A percentile compares a stretch with the other conserved stretches of the same genome.
Conservation (phyloP, 2,113 vertebrate species). For the Corydoras maculifer region DNA sequence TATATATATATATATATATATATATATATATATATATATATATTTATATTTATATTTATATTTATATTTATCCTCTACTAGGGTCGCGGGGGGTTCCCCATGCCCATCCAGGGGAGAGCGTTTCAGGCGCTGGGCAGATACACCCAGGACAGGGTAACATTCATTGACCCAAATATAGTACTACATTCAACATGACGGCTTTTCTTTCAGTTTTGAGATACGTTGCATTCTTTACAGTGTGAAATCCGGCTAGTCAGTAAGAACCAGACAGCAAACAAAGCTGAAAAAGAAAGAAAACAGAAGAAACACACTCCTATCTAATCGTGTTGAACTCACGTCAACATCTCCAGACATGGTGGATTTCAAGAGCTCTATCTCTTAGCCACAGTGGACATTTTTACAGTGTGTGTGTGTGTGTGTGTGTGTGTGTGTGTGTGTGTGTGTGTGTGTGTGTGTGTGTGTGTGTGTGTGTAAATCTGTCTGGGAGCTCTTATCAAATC, state of each 20-base stretch:
- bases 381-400: constrained; percentile 48
- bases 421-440: constrained; percentile 22
- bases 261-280: constrained; percentile 28
- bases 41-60: no score
- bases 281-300: constrained; percentile 17
- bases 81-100: no score
- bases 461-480: constrained; percentile 45
- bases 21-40: no score
- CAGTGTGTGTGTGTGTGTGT: constrained; percentile 36
- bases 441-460: constrained; percentile 40
- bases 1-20: no score
- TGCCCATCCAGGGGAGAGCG: no score
- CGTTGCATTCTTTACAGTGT: constrained; percentile 14
- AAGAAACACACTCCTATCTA: constrained; percentile 55
- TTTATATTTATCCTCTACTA: no score
- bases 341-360: constrained; percentile 55
- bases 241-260: constrained; percentile 13
- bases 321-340: constrained; percentile 61
- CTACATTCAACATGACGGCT: constrained; percentile 39
- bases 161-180: no score
- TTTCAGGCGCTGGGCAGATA: no score
- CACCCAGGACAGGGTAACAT: no score
- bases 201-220: background rate
- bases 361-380: constrained; percentile 48
- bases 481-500: constrained; percentile 52